Conservation (phyloP, 1,140 invertebrate genomes). For the Drosophila guanche region DNA sequence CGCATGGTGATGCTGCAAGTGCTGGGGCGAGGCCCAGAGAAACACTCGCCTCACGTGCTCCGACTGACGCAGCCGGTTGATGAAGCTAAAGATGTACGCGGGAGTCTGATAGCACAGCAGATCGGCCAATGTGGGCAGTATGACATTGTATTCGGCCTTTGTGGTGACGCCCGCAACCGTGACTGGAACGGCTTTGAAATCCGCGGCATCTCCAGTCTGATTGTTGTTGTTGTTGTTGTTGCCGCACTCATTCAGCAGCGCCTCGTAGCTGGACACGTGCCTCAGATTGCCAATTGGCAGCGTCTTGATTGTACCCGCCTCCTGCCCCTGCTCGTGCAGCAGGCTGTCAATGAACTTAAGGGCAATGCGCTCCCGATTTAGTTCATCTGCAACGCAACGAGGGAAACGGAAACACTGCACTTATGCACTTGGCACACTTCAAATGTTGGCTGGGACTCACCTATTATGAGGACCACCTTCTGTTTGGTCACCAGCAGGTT, state of each 20-base stretch:
- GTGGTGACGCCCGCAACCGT: neutral
- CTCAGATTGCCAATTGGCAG: constrained; percentile 58
- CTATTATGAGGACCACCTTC: constrained; percentile 74
- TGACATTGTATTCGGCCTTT: constrained; percentile 51
- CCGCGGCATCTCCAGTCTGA: neutral
- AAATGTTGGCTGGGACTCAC: constrained; percentile 38
- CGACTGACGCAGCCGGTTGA: constrained; percentile 62
- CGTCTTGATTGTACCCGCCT: constrained; percentile 48
- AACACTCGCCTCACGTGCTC: constrained; percentile 71
- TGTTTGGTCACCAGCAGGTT: constrained; percentile 73
- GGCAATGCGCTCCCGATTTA: constrained; percentile 76
- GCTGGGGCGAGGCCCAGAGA: constrained; percentile 63
- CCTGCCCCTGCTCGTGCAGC: constrained; percentile 70
- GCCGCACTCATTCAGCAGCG: constrained; percentile 50
- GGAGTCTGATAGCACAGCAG: constrained; percentile 65
- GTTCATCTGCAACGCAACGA: constrained; percentile 54
- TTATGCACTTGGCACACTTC: neutral
- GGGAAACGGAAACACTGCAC: neutral
- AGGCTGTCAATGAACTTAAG: constrained; percentile 64
- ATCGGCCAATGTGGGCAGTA: constrained; percentile 72
- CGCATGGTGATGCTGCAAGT: constrained; percentile 55
- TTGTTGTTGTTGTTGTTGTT: constrained; percentile 41
- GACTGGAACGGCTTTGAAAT: neutral
- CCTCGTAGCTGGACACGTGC: constrained; percentile 52
- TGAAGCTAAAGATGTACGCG: constrained; percentile 60